phyloP scores from a whole-genome alignment of 2,888 invertebrate species.

The Petrolisthes cinctipes region DNA sequence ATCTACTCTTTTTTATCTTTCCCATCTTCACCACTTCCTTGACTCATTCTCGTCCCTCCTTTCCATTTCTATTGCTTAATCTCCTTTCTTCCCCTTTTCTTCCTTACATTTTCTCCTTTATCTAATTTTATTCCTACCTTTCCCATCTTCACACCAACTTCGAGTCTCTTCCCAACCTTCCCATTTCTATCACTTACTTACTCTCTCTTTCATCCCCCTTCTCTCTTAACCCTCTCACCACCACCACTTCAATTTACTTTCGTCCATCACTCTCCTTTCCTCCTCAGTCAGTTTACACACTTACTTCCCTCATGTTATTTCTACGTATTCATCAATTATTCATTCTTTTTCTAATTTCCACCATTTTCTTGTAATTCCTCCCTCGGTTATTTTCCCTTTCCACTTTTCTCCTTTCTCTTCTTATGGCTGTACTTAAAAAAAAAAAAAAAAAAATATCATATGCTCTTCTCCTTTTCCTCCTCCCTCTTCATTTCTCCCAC shows the following conservation, averaged over 20 bases:
- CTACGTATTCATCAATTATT: background rate
- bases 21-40: no score
- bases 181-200: background rate
- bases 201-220: background rate
- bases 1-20: no score
- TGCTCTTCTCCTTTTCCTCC: background rate
- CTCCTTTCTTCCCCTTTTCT: no score
- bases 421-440: no score
- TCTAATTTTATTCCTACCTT: no score
- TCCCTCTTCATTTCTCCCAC: background rate
- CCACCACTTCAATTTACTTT: background rate
- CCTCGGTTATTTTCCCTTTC: background rate
- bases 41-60: background rate
- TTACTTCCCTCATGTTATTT: background rate
- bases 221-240: background rate
- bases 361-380: background rate
- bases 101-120: no score
- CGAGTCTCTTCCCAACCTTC: no score
- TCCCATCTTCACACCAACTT: no score
- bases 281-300: background rate
- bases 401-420: background rate
- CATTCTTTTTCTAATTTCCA: background rate
- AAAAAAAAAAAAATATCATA: no score
- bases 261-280: background rate
- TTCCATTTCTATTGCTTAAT: background rate